These are phyloP conservation scores for Prosopocoilus inquinatus DNA, from an alignment of 2,888 invertebrate species.

Conservation along the genomic window DNA sequence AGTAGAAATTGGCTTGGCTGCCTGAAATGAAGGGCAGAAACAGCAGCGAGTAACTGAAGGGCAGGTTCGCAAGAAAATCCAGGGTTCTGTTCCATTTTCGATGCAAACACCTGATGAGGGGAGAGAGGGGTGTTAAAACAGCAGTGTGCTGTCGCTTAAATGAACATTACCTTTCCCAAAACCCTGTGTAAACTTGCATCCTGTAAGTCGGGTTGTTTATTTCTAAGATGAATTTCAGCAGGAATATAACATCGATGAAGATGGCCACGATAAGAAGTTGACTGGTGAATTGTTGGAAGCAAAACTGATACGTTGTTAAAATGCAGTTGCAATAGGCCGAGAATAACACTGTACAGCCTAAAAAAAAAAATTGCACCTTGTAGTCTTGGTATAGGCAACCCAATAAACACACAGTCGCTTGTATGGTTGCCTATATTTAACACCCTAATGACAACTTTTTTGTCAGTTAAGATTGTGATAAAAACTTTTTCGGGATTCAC, in stretches of 20 bases:
- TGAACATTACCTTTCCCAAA: neutral
- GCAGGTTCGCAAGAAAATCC: slow-evolving; percentile 51
- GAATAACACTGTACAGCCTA: slow-evolving; percentile 14
- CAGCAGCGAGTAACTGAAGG: slow-evolving; percentile 49
- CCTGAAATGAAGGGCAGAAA: slow-evolving; percentile 32
- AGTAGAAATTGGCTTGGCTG: slow-evolving; percentile 37
- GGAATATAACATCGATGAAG: slow-evolving; percentile 49
- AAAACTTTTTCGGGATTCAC: too few relatives aligned
- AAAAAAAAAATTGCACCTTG: neutral
- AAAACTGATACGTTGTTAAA: slow-evolving; percentile 54
- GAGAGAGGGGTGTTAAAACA: neutral
- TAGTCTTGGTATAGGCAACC: too few relatives aligned
- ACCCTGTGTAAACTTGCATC: slow-evolving; percentile 31
- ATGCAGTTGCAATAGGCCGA: slow-evolving; percentile 52
- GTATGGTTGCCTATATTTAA: too few relatives aligned
- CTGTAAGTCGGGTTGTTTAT: slow-evolving; percentile 52
- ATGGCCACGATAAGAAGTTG: slow-evolving; percentile 46
- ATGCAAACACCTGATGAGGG: slow-evolving; percentile 51
- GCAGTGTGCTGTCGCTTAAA: neutral
- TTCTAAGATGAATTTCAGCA: slow-evolving; percentile 53
- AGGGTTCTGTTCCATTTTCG: slow-evolving; percentile 48
- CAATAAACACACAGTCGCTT: too few relatives aligned
- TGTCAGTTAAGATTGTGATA: too few relatives aligned
- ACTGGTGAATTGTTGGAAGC: slow-evolving; percentile 50
- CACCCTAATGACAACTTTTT: too few relatives aligned